A percentile compares a stretch with the other conserved stretches of the same genome.
Conservation (phyloP, 1,140 invertebrate genomes). For the Drosophila trapezifrons region DNA sequence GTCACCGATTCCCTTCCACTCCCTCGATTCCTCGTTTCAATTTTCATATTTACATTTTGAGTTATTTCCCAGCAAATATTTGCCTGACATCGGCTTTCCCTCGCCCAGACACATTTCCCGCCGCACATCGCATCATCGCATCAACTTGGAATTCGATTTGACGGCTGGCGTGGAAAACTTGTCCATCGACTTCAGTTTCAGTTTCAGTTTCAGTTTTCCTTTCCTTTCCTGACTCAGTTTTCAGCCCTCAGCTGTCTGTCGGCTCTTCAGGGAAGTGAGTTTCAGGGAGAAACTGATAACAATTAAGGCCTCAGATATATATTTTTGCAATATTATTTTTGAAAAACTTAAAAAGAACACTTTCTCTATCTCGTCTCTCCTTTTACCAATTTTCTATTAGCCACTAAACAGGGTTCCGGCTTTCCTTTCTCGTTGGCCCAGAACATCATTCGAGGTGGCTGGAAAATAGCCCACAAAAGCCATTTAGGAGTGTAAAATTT, state of each 20-base stretch:
- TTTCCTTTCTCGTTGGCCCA: background rate
- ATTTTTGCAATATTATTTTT: too few relatives aligned
- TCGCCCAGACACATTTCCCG: constrained; percentile 25
- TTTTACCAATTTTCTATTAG: background rate
- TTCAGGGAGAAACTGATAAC: too few relatives aligned
- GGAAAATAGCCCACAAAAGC: constrained; percentile 22
- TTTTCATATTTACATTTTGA: constrained; percentile 66
- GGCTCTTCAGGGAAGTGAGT: too few relatives aligned
- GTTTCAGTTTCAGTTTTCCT: background rate
- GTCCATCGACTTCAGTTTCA: constrained; percentile 5
- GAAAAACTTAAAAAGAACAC: too few relatives aligned
- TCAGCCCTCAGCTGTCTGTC: too few relatives aligned
- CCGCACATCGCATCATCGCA: constrained; percentile 35
- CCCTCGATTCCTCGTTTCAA: constrained; percentile 29
- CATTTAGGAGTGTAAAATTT: constrained; percentile 25
- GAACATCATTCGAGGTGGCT: constrained; percentile 3
- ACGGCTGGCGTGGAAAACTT: constrained; percentile 21
- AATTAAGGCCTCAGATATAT: too few relatives aligned
- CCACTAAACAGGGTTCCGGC: background rate
- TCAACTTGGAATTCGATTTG: constrained; percentile 60
- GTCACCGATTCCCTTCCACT: background rate
- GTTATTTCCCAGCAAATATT: constrained; percentile 71
- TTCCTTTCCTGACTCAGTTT: background rate
- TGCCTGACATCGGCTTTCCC: constrained; percentile 44
- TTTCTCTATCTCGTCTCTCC: too few relatives aligned